These are phyloP conservation scores for Ploceus nigricollis DNA, from an alignment of 2,113 vertebrate genomes.

Conservation along the genomic window DNA sequence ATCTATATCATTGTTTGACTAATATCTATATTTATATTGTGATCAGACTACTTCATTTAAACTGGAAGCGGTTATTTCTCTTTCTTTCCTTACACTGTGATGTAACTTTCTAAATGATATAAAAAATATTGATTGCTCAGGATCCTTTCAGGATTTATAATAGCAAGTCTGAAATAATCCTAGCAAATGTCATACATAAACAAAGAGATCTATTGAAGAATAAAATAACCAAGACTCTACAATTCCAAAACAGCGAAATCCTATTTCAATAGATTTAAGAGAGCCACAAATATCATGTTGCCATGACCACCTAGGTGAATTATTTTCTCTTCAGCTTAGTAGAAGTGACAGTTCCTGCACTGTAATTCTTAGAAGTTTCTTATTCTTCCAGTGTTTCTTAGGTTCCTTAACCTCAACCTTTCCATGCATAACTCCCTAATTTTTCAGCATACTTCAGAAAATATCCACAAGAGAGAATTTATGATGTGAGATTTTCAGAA, in stretches of 20 bases:
- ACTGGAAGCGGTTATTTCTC: not conserved
- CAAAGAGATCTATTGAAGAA: not conserved
- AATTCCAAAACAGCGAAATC: not conserved
- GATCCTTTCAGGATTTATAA: not conserved
- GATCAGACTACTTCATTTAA: not conserved
- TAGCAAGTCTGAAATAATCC: not conserved
- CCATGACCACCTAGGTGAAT: not conserved
- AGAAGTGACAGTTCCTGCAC: not conserved
- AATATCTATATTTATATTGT: not conserved
- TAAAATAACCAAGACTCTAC: not conserved
- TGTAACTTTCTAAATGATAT: not conserved
- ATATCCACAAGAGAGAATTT: not conserved
- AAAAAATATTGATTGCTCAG: not conserved
- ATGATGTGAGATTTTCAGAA: not conserved
- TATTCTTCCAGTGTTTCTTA: not conserved
- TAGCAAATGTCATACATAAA: not conserved
- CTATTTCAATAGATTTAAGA: not conserved
- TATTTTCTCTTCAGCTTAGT: not conserved
- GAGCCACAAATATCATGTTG: not conserved
- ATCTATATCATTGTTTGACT: not conserved
- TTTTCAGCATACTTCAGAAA: not conserved
- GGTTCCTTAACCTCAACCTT: not conserved
- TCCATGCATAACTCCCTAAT: not conserved
- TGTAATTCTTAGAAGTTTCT: not conserved
- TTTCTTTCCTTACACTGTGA: not conserved